Conservation (phyloP, 2,797 vertebrate species). For the Champsocephalus esox region DNA sequence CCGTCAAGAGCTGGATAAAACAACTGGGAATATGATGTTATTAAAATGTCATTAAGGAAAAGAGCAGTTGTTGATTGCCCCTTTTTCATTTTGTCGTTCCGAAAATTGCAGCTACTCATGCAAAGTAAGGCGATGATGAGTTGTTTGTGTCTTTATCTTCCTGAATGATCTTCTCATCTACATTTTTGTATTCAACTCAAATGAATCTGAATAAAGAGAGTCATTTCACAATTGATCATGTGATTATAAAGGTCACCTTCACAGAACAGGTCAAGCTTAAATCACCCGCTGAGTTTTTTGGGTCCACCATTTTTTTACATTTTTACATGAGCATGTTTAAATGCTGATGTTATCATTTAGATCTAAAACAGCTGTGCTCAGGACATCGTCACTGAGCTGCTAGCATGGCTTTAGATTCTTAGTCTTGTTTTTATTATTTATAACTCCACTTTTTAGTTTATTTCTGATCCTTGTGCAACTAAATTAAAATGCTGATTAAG, state of each 20-base stretch:
- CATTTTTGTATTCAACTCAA: background rate
- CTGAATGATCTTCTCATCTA: background rate
- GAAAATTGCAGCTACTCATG: constrained; percentile 12
- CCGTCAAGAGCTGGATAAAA: constrained; percentile 16
- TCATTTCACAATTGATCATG: background rate
- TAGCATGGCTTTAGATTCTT: background rate
- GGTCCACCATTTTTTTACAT: background rate
- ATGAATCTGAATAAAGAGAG: constrained; percentile 1
- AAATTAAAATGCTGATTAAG: background rate
- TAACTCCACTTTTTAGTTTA: background rate
- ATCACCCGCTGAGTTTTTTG: background rate
- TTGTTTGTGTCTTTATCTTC: background rate
- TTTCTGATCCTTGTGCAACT: background rate
- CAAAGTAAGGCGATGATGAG: constrained; percentile 13
- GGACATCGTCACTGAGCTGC: background rate
- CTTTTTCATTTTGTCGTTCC: constrained; percentile 18
- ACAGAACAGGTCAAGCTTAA: background rate
- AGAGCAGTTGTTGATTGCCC: constrained; percentile 25
- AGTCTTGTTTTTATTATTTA: background rate
- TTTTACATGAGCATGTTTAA: background rate
- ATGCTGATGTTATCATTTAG: background rate
- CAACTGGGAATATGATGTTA: constrained; percentile 32
- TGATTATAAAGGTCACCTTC: background rate
- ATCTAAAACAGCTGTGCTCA: too few relatives aligned
- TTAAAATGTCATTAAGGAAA: constrained; percentile 49